Conservation (phyloP, 2,797 vertebrate species). For the Thaleichthys pacificus region DNA sequence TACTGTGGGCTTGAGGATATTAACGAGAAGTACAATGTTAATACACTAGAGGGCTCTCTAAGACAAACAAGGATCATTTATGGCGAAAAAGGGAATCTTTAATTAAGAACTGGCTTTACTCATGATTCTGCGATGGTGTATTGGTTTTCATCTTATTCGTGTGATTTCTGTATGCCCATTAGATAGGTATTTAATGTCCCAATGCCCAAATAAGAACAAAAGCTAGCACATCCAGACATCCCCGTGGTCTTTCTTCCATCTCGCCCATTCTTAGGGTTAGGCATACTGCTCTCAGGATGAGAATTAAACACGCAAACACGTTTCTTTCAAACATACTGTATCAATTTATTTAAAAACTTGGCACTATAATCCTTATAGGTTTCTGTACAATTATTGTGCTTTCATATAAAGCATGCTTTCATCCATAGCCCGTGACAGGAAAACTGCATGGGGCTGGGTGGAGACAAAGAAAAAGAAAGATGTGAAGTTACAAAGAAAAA, state of each 20-base stretch:
- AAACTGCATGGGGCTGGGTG: constrained; percentile 20
- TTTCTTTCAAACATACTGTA: constrained; percentile 39
- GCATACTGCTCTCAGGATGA: neutral
- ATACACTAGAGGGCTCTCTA: constrained; percentile 26
- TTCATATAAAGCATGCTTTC: constrained; percentile 43
- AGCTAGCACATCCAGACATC: neutral
- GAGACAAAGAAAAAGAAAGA: constrained; percentile 2
- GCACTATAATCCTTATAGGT: constrained; percentile 47
- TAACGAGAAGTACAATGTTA: constrained; percentile 40
- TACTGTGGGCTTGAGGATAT: no score
- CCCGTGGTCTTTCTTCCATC: no score
- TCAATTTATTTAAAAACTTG: constrained; percentile 53
- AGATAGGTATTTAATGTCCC: no score
- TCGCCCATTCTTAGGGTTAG: neutral
- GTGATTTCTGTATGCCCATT: no score
- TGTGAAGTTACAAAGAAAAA: neutral
- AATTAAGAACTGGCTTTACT: neutral
- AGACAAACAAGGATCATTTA: neutral
- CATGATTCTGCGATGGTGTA: neutral
- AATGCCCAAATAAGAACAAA: no score
- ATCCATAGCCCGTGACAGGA: constrained; percentile 35
- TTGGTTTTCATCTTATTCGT: neutral
- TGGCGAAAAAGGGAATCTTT: neutral
- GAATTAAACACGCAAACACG: constrained; percentile 18
- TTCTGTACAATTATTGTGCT: constrained; percentile 58